These are phyloP conservation scores for Lamellibrachia luymesi DNA, from an alignment of 1,140 invertebrate genomes.

Conservation along the genomic window DNA sequence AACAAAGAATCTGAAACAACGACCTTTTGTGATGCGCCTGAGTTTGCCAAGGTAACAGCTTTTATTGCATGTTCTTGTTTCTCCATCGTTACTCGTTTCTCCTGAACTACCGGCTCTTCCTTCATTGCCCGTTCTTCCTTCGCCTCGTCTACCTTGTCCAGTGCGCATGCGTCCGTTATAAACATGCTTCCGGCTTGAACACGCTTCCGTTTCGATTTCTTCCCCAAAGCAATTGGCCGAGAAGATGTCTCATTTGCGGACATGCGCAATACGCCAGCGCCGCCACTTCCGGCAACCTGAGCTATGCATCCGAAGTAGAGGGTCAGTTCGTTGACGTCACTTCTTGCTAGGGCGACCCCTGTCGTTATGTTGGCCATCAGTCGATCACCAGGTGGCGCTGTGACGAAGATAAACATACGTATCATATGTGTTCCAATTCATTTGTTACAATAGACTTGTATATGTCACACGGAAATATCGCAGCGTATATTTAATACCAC, in stretches of 20 bases:
- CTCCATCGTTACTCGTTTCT: background rate
- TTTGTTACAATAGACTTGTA: background rate
- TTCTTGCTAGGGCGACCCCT: background rate
- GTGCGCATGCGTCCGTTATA: conserved; percentile 3
- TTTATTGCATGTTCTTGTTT: background rate
- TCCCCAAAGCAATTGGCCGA: background rate
- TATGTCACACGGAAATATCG: too few species aligned
- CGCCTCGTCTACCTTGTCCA: background rate
- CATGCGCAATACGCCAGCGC: conserved; percentile 11
- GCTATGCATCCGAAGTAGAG: conserved; percentile 9
- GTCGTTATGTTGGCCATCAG: conserved; percentile 9
- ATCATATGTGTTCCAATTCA: background rate
- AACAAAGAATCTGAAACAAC: background rate
- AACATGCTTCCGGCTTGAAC: background rate
- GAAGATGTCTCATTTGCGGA: background rate
- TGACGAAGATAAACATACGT: background rate
- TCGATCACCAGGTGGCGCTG: background rate
- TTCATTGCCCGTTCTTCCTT: background rate
- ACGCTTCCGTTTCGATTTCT: background rate
- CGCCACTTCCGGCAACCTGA: background rate
- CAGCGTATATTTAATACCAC: background rate
- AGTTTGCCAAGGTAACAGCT: background rate
- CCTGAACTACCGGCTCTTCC: background rate
- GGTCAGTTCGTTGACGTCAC: background rate
- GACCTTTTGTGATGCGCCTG: background rate